These are phyloP conservation scores for Apostichopus parvimensis DNA, from an alignment of 35 echinoderm and acorn worm species.

Conservation along the genomic window DNA sequence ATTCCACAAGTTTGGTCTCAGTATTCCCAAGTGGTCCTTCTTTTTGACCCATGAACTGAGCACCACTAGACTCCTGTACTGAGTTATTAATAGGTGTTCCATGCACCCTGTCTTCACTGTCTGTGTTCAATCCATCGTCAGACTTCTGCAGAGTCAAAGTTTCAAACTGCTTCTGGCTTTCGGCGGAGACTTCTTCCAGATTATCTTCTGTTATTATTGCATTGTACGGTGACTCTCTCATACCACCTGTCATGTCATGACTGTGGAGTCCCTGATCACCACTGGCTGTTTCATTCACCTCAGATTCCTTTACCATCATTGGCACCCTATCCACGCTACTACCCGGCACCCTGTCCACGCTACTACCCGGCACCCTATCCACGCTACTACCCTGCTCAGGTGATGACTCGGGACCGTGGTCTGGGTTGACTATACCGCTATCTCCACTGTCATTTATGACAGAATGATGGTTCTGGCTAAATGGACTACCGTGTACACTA, in stretches of 20 bases:
- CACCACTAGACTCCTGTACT: neutral
- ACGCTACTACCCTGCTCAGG: neutral
- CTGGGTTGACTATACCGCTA: constrained; percentile 29
- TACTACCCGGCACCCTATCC: too few relatives aligned
- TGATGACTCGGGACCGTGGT: constrained; percentile 2
- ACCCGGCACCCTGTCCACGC: too few relatives aligned
- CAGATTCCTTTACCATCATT: neutral
- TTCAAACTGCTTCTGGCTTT: neutral
- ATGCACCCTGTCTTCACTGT: neutral
- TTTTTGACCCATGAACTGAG: neutral
- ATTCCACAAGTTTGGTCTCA: neutral
- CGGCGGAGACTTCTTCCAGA: neutral
- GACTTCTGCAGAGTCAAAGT: neutral
- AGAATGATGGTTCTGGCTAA: neutral
- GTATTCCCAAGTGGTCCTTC: neutral
- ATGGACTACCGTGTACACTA: neutral
- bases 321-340: too few relatives aligned
- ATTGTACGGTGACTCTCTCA: too few relatives aligned
- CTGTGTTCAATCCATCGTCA: neutral
- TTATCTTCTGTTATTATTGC: neutral
- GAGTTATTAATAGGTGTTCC: neutral
- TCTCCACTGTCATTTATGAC: constrained; percentile 23
- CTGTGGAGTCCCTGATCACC: neutral
- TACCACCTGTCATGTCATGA: neutral
- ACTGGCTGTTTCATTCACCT: neutral